Evolutionary conservation across 1,140 invertebrate species (phyloP).

Genomic region (Eurosta solidaginis): DNA sequence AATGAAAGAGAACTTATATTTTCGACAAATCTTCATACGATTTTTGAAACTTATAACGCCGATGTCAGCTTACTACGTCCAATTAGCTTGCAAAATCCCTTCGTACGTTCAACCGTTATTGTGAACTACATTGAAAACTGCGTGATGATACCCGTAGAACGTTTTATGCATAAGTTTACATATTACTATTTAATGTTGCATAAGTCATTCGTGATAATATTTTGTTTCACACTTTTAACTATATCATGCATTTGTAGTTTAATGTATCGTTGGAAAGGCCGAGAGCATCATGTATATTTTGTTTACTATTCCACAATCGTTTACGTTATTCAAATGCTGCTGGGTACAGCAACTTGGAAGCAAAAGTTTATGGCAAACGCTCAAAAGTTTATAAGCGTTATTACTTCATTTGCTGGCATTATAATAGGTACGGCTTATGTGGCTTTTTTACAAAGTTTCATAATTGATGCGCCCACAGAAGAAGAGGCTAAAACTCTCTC

Average conservation of each 20-base stretch:
- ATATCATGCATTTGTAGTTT: not conserved
- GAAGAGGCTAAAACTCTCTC: not conserved
- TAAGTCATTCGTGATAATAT: not conserved
- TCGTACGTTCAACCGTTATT: not conserved
- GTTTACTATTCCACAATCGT: not conserved
- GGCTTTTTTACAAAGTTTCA: conserved; percentile 4
- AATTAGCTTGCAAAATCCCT: not conserved
- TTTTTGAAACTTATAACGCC: not conserved
- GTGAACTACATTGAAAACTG: not conserved
- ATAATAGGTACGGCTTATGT: not conserved
- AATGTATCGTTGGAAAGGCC: not conserved
- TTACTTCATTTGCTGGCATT: not conserved
- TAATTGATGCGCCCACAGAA: not conserved
- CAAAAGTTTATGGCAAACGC: not conserved
- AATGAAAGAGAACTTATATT: no score
- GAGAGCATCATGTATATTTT: not conserved
- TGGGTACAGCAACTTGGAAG: not conserved
- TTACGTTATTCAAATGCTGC: not conserved
- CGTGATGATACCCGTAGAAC: conserved; percentile 10
- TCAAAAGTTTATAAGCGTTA: not conserved
- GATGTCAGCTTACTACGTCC: not conserved
- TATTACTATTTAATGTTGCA: not conserved
- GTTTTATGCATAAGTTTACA: not conserved
- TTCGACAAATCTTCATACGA: not conserved
- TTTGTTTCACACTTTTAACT: not conserved